Evolutionary conservation across 2,113 vertebrate species (phyloP).

Genomic region (Gila orcuttii): DNA sequence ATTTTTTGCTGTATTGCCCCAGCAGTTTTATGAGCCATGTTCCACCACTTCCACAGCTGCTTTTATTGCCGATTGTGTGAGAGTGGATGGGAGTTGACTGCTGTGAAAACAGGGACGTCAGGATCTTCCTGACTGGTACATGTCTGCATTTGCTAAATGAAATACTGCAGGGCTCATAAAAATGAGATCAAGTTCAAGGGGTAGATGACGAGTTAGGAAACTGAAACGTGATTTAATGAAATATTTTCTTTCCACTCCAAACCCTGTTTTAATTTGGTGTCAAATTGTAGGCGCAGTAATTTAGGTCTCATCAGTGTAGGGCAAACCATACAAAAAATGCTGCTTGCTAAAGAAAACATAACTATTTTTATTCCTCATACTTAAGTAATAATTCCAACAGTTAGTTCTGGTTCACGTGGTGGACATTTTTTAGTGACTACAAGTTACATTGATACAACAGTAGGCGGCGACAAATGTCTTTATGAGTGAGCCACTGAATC

Average conservation of each 20-base stretch:
- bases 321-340: neutral
- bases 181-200: neutral
- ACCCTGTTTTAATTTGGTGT: neutral
- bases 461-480: neutral
- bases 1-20: conserved; percentile 40
- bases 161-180: neutral
- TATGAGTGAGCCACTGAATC: neutral
- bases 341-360: neutral
- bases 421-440: neutral
- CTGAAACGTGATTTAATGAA: neutral
- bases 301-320: neutral
- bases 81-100: conserved; percentile 35
- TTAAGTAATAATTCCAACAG: neutral
- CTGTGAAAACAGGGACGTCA: conserved; percentile 1
- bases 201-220: neutral
- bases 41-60: conserved; percentile 25
- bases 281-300: neutral
- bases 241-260: neutral
- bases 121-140: neutral
- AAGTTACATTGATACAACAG: neutral
- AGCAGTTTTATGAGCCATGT: conserved; percentile 36
- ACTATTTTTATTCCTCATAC: neutral
- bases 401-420: neutral
- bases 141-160: neutral
- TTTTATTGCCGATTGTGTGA: conserved; percentile 50